Base-by-base conservation (phyloP, 2,797 vertebrate genomes). In the Lithobates sylvaticus region DNA sequence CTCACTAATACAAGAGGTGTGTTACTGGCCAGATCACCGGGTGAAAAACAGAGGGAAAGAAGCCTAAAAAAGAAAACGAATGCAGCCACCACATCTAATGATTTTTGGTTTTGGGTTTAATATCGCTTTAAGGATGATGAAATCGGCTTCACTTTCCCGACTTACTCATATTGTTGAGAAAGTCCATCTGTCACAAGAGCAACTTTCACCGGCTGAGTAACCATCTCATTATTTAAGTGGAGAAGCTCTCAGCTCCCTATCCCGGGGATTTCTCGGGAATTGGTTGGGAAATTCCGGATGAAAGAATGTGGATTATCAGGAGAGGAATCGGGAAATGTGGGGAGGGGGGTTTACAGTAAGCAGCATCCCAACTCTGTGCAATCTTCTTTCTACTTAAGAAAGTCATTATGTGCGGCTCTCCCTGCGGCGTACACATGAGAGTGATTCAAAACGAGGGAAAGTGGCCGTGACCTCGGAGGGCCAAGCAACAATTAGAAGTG, bases 401-500 rank as follows among this genome's bases (percentile, higher is more conserved):
- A 54, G 23, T 58, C 23, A 34, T 80, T 58, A 36, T 44, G 29
- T 29, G 42, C n/a, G 2, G 21, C 6, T 73, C 54, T 71, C 50
- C 69, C 32, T 21, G 32, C 18, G 68, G 39, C 23, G 64, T 29
- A 69, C 79, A 72, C 71, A 32, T 76, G 85, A 64, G 23, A 86
- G 10, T 77, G 64, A 86, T 76, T 44, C 64, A 39, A 32, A 54
- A n/a, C 13, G 32, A 81, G 64, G 36, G 78, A 76, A 70, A 29
- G 26, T 61, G 44, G n/a, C n/a, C 65, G 1, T 86, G 85, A 86
- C 74, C 85, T 72, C 3, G 36, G 21, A 64, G 5, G 67, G 23
- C 26, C 44, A 29, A 80, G 70, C 36, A 54, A 58, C 84, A 85
- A 85, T 85, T 85, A 69, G 79, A 72, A 72, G 67, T 44, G 67